Conservation (phyloP, 2,888 invertebrate species). For the Plemyria rubiginata region DNA sequence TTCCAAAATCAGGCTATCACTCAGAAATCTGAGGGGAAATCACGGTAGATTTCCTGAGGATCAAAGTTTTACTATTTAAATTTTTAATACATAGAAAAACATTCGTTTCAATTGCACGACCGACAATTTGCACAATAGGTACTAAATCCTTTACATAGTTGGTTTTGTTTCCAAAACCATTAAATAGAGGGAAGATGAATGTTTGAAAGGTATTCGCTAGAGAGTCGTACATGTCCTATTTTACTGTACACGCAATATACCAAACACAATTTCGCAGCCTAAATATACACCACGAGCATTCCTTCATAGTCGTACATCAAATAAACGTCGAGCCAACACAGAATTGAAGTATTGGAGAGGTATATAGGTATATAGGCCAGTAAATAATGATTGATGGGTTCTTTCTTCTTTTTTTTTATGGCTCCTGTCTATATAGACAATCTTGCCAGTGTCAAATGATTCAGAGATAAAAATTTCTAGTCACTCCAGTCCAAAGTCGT, state of each 20-base stretch:
- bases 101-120: too few relatives aligned
- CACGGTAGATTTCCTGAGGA: too few relatives aligned
- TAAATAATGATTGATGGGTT: constrained; percentile 35
- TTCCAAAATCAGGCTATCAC: too few relatives aligned
- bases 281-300: constrained; percentile 5
- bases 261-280: constrained; percentile 7
- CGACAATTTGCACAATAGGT: too few relatives aligned
- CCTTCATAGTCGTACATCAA: constrained; percentile 29
- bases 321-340: constrained; percentile 38
- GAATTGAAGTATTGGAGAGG: constrained; percentile 33
- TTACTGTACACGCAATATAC: background rate
- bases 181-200: background rate
- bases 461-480: too few relatives aligned
- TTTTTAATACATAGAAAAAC: too few relatives aligned
- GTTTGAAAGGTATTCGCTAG: constrained; percentile 2
- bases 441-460: too few relatives aligned
- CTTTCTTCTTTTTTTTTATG: too few relatives aligned
- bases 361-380: constrained; percentile 21
- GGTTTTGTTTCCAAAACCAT: background rate
- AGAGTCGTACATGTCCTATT: background rate
- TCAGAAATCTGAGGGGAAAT: too few relatives aligned
- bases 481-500: too few relatives aligned
- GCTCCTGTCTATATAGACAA: too few relatives aligned
- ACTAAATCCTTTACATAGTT: background rate
- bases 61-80: too few relatives aligned